Evolutionary conservation across 2,797 vertebrate species (phyloP), one percentile per base, ranked within the genome.

Genomic region (Malacoraja senta): DNA sequence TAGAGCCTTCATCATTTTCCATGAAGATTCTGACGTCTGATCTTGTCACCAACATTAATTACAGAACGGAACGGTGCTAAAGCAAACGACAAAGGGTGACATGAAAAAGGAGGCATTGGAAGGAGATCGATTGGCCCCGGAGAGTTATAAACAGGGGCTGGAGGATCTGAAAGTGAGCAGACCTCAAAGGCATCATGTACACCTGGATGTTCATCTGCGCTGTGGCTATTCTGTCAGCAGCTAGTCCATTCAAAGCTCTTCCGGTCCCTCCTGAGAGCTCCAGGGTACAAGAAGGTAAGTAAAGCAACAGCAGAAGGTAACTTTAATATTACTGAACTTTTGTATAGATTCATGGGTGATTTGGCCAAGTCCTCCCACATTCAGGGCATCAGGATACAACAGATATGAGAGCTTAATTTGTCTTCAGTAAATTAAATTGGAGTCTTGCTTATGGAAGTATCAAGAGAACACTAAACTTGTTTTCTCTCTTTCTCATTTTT

Each of bases 41-140:
- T 91, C 26, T 35, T 76, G 38, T 92, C 71, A 76, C 90, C 72
- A 74, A 92, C 90, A 92, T 92, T 38, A 92, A 92, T 92, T 92
- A 92, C 21, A 58, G 68, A 92, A 13, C 1, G 72, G 38, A 92
- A 7, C 24, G 63, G n/a, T 68, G 61, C 63, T 35, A 88, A 76
- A 53, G 38, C 38, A 58, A 53, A 24, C 6, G 10, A 24, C 38
- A 53, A 92, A 44, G 90, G 72, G 90, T 92, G 90, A 92, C 90
- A 76, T 92, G 90, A 92, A 38, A 92, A 92, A 92, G n/a, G 72
- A 74, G 90, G 71, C 90, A 92, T 9, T 29, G 88, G 88, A 35
- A 90, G 21, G 72, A 92, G 90, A 92, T 92, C 38, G 38, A 92
- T 92, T 44, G 90, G 38, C 44, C 26, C 24, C 58, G 19, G 35